Percentiles rank a stretch among this genome's conserved stretches.
phyloP scores from a whole-genome alignment of 2,797 vertebrate genomes.

The Dendrocincla tyrannina region DNA sequence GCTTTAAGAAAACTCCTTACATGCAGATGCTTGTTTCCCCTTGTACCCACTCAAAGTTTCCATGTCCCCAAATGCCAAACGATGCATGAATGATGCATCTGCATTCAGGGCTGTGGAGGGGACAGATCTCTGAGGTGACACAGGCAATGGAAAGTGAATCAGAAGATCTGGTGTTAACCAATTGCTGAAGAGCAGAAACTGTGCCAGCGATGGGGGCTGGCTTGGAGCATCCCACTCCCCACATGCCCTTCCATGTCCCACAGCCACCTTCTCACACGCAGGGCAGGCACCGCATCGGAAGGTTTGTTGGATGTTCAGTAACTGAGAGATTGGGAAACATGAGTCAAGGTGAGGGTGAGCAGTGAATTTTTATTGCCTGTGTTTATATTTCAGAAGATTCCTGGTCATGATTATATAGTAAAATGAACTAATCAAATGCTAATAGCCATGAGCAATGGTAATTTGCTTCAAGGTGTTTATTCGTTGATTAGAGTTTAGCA shows the following conservation, averaged over 20 bases:
- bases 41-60: rapidly evolving
- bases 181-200: not conserved
- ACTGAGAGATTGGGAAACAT: not conserved
- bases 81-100: not conserved
- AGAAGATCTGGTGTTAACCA: rapidly evolving
- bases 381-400: not conserved
- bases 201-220: not conserved
- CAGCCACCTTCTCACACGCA: not conserved
- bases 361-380: not conserved
- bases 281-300: not conserved
- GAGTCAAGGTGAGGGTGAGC: not conserved
- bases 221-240: not conserved
- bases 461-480: not conserved
- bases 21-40: not conserved
- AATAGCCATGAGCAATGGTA: not conserved
- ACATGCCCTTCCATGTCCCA: not conserved
- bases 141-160: not conserved
- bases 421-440: not conserved
- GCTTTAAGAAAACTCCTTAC: not conserved
- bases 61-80: not conserved
- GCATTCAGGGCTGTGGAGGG: not conserved
- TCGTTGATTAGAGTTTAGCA: not conserved
- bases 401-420: not conserved
- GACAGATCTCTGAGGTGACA: not conserved
- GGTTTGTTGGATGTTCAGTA: not conserved